Evolutionary conservation across 2,797 vertebrate genomes (phyloP).

Genomic region (Parotocinclus haroldoi): DNA sequence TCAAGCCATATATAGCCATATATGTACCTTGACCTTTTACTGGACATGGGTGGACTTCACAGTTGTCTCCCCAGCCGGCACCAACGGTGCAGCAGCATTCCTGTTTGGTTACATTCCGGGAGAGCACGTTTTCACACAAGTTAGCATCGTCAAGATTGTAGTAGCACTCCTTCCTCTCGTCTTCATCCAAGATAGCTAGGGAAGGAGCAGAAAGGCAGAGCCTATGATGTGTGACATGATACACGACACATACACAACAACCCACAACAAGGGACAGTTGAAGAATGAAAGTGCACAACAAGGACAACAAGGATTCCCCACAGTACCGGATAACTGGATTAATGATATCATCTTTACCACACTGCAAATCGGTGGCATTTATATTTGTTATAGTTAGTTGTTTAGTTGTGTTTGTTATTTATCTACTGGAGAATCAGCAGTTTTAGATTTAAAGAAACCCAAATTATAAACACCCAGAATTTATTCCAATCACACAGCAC

Average conservation of each 20-base stretch:
- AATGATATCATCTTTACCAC: too few relatives aligned
- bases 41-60: slow-evolving; percentile 93
- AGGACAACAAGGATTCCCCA: not conserved
- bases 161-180: slow-evolving; percentile 90
- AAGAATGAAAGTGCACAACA: not conserved
- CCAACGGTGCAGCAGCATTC: slow-evolving; percentile 97
- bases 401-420: too few relatives aligned
- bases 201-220: slow-evolving; percentile 7
- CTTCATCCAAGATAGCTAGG: slow-evolving; percentile 57
- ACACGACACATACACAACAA: slow-evolving; percentile 16
- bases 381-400: too few relatives aligned
- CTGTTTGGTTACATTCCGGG: slow-evolving; percentile 87
- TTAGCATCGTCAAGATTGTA: slow-evolving; percentile 88
- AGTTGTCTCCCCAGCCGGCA: slow-evolving; percentile 97
- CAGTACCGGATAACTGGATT: too few relatives aligned
- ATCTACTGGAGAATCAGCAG: too few relatives aligned
- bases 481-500: too few relatives aligned
- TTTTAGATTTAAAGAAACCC: too few relatives aligned
- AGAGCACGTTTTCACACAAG: slow-evolving; percentile 93
- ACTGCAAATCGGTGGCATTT: too few relatives aligned
- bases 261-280: not conserved
- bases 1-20: not conserved
- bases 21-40: slow-evolving; percentile 83
- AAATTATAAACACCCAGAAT: too few relatives aligned
- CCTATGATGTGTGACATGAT: slow-evolving; percentile 6